These are phyloP conservation scores for Anarhynchus alexandrinus DNA, from an alignment of 2,113 vertebrate genomes.

Conservation along the genomic window DNA sequence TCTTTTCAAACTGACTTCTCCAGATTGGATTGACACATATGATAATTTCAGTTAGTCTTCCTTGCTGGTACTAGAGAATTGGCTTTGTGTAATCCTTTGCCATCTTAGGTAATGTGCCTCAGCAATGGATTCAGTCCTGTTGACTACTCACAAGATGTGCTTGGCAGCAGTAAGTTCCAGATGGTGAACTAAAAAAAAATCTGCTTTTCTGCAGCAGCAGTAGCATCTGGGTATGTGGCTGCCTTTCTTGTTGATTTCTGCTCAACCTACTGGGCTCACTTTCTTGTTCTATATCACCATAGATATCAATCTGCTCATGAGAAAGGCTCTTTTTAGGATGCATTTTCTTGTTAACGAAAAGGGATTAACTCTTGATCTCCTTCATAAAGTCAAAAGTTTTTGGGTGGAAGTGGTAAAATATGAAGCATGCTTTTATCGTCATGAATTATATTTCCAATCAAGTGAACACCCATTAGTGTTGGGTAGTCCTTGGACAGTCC, in stretches of 20 bases:
- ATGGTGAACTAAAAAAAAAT: conserved; percentile 26
- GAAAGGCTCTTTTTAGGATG: not conserved
- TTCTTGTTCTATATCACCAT: not conserved
- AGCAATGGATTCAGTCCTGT: not conserved
- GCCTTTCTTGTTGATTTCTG: conserved; percentile 19
- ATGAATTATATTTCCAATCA: not conserved
- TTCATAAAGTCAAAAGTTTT: not conserved
- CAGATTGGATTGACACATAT: not conserved
- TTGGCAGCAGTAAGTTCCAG: conserved; percentile 49
- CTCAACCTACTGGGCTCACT: not conserved
- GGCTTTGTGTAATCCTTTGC: not conserved
- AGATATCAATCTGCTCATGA: not conserved
- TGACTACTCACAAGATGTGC: conserved; percentile 3
- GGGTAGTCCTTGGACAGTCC: not conserved
- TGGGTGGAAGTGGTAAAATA: not conserved
- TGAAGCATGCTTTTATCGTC: not conserved
- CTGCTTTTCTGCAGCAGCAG: conserved; percentile 14
- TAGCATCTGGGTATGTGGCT: conserved; percentile 25
- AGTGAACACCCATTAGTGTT: not conserved
- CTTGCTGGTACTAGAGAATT: not conserved
- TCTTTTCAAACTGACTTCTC: not conserved
- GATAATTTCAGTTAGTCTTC: not conserved
- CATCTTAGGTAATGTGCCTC: not conserved
- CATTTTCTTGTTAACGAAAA: not conserved
- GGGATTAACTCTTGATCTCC: not conserved